Evolutionary conservation across 2,113 vertebrate species (phyloP).

Genomic region (Barnardius zonarius): DNA sequence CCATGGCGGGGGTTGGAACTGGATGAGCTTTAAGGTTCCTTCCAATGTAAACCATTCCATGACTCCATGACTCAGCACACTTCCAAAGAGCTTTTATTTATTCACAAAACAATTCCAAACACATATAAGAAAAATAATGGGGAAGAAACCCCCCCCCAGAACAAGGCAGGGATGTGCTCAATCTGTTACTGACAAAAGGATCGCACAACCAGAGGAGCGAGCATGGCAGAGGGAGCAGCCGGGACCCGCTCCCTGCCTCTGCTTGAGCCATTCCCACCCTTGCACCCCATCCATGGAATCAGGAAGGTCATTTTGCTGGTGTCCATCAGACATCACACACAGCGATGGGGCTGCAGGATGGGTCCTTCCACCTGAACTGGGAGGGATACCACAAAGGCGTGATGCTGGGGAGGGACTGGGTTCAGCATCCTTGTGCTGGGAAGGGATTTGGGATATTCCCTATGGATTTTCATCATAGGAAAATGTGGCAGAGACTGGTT

Average conservation of each 20-base stretch:
- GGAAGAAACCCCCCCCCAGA: background rate
- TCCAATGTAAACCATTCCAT: background rate
- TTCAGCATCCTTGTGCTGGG: background rate
- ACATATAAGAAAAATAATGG: background rate
- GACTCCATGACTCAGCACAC: background rate
- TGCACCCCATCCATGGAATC: background rate
- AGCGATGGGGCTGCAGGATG: background rate
- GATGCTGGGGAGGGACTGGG: accelerated
- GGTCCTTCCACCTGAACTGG: background rate
- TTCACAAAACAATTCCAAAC: constrained; percentile 37
- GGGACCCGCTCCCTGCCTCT: background rate
- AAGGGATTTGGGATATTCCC: background rate
- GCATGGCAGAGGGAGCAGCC: accelerated
- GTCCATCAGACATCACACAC: background rate
- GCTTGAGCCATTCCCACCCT: background rate
- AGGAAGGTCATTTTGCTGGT: accelerated
- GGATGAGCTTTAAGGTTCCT: background rate
- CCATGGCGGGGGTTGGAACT: background rate
- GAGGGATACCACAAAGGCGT: background rate
- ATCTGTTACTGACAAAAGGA: background rate
- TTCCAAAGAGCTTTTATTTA: constrained; percentile 43
- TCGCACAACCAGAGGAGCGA: background rate
- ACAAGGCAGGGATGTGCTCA: background rate
- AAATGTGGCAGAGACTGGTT: background rate
- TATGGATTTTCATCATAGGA: background rate